These are phyloP conservation scores for Trididemnum miniatum DNA, from an alignment of 23 tunicate species.

Conservation along the genomic window DNA sequence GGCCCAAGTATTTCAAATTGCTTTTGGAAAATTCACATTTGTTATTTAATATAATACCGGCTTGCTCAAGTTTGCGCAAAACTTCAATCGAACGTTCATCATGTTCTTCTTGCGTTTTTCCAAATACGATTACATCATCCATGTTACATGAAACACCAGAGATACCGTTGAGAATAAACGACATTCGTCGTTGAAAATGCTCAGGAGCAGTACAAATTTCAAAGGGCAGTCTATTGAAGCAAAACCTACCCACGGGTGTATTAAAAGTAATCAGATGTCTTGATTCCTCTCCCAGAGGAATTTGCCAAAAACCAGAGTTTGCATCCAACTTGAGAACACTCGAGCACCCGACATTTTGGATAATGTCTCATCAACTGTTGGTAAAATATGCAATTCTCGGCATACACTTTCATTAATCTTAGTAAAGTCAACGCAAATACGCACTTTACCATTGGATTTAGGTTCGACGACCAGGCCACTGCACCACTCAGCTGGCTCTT, in stretches of 20 bases:
- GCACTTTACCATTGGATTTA: conserved; percentile 35
- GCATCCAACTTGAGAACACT: conserved; percentile 50
- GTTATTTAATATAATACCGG: conserved; percentile 16
- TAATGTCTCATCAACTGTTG: conserved; percentile 42
- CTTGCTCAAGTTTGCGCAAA: neutral
- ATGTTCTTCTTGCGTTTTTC: conserved; percentile 7
- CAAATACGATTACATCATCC: conserved; percentile 22
- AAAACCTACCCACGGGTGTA: conserved; percentile 30
- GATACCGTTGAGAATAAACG: neutral
- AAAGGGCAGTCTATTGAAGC: conserved; percentile 51
- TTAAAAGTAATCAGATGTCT: conserved; percentile 33
- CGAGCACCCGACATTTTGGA: conserved; percentile 23
- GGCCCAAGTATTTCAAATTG: conserved; percentile 17
- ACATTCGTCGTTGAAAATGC: conserved; percentile 41
- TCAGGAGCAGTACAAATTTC: conserved; percentile 46
- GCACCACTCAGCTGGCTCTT: conserved; percentile 50
- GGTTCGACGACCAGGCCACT: conserved; percentile 48
- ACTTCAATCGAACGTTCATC: conserved; percentile 9
- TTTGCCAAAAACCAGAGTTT: conserved; percentile 63
- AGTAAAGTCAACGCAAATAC: conserved; percentile 52
- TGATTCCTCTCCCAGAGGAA: conserved; percentile 28
- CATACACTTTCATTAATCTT: conserved; percentile 26
- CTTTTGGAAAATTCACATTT: conserved; percentile 33
- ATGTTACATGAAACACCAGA: conserved; percentile 8
- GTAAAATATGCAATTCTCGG: conserved; percentile 35